A percentile compares a stretch with the other conserved stretches of the same genome.
phyloP scores from a whole-genome alignment of 2,888 invertebrate genomes.

The Ornithoptera alexandrae region DNA sequence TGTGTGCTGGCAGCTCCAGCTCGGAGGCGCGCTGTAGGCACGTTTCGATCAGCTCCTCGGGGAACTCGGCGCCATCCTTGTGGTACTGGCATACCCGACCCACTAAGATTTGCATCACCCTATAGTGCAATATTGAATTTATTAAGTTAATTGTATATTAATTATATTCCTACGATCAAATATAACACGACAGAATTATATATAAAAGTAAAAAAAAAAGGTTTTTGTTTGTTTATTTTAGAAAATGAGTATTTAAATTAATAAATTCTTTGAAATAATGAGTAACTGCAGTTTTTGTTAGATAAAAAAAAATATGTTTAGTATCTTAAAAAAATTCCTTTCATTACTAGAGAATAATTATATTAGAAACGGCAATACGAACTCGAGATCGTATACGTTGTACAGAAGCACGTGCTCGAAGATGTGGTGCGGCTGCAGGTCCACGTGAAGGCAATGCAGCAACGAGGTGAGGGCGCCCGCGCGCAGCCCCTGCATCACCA shows the following conservation, averaged over 20 bases:
- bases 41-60: slow-evolving; percentile 48
- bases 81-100: slow-evolving; percentile 52
- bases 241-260: too few species aligned
- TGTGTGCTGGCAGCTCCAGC: slow-evolving; percentile 52
- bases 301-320: too few species aligned
- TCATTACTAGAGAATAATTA: background rate
- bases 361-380: slow-evolving; percentile 15
- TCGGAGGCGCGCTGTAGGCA: slow-evolving; percentile 43
- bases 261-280: too few species aligned
- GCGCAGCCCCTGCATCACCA: slow-evolving; percentile 37
- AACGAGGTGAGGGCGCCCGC: slow-evolving; percentile 43
- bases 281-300: too few species aligned
- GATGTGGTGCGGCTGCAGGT: slow-evolving; percentile 35
- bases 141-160: too few species aligned
- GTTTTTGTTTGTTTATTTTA: too few species aligned
- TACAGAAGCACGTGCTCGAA: slow-evolving; percentile 36
- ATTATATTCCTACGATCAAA: too few species aligned
- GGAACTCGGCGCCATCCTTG: slow-evolving; percentile 55
- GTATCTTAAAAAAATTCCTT: background rate
- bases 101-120: slow-evolving; percentile 51
- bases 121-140: slow-evolving; percentile 35
- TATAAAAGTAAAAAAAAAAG: too few species aligned
- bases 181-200: too few species aligned
- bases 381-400: slow-evolving; percentile 31
- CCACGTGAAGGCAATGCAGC: slow-evolving; percentile 52